Evolutionary conservation across 1,140 invertebrate species (phyloP), one percentile per base, ranked within the genome.

Genomic region (Trichogramma pretiosum): DNA sequence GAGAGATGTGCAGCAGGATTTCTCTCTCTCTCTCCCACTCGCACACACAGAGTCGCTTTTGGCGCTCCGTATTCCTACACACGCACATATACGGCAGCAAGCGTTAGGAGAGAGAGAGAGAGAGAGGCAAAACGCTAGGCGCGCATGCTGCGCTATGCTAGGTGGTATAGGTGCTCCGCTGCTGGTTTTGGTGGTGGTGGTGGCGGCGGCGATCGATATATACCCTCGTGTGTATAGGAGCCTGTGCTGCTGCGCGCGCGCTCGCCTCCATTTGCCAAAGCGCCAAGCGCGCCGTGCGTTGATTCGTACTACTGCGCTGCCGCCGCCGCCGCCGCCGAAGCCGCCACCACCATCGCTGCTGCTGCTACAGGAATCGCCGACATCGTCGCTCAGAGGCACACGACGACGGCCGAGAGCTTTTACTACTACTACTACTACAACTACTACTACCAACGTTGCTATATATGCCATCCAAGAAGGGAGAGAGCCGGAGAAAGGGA

Each of bases 11-110:
- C n/a, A n/a, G n/a, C n/a, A n/a, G n/a, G n/a, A n/a, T n/a, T n/a
- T n/a, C n/a, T n/a, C n/a, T n/a, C n/a, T n/a, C n/a, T n/a, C 26
- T 22, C 42, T 19, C 5, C 10, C 26, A 22, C 14, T 7, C 30
- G n/a, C n/a, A n/a, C n/a, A n/a, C n/a, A n/a, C n/a, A n/a, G 18
- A 28, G 16, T 19, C 23, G 21, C 40, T 43, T 46, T 32, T n/a
- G 44, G 43, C 35, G 23, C 45, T 41, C 48, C 39, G 30, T 41
- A 34, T n/a, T n/a, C n/a, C n/a, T n/a, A n/a, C n/a, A n/a, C n/a
- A n/a, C n/a, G n/a, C n/a, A n/a, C n/a, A n/a, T n/a, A n/a, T n/a
- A n/a, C n/a, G n/a, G n/a, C n/a, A n/a, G n/a, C n/a, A n/a, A n/a
- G n/a, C n/a, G n/a, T n/a, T n/a, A n/a, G n/a, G n/a, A n/a, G n/a